These are phyloP conservation scores for Patiria miniata DNA, from an alignment of 35 echinoderm and acorn worm species.

Conservation along the genomic window DNA sequence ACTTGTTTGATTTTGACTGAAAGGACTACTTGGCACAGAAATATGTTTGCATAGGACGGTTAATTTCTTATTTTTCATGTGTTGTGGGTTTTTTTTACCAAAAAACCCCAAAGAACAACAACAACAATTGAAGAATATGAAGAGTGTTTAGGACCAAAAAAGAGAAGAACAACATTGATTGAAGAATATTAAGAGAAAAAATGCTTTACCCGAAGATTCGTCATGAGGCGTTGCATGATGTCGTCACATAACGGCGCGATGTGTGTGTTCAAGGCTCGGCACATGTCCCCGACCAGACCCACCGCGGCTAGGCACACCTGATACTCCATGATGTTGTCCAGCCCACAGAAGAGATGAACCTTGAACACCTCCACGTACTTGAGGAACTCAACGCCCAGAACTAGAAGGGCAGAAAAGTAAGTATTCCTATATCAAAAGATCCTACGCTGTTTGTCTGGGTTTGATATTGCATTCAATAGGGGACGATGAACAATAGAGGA, in stretches of 20 bases:
- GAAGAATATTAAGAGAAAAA: not conserved
- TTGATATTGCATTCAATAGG: too few species aligned
- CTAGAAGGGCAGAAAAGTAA: slow-evolving; percentile 22
- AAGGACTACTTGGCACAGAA: too few species aligned
- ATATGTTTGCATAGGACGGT: too few species aligned
- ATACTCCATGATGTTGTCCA: slow-evolving; percentile 83
- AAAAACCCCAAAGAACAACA: too few species aligned
- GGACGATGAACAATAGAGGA: too few species aligned
- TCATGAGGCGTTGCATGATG: slow-evolving; percentile 76
- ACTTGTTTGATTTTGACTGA: too few species aligned
- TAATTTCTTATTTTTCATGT: too few species aligned
- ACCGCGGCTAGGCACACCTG: slow-evolving; percentile 92
- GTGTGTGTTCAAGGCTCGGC: slow-evolving; percentile 76
- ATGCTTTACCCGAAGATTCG: slow-evolving; percentile 78
- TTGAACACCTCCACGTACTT: slow-evolving; percentile 91
- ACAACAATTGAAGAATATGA: too few species aligned
- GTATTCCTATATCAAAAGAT: not conserved
- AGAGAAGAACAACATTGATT: too few species aligned
- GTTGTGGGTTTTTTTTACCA: too few species aligned
- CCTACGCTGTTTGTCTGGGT: not conserved
- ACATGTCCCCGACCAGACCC: slow-evolving; percentile 89
- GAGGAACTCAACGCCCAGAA: slow-evolving; percentile 79
- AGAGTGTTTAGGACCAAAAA: too few species aligned
- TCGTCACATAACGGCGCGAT: slow-evolving; percentile 80
- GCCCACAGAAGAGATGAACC: slow-evolving; percentile 50